Evolutionary conservation across 2,113 vertebrate genomes (phyloP), one percentile per base, ranked within the genome.

Genomic region (Lipophrys pholis): DNA sequence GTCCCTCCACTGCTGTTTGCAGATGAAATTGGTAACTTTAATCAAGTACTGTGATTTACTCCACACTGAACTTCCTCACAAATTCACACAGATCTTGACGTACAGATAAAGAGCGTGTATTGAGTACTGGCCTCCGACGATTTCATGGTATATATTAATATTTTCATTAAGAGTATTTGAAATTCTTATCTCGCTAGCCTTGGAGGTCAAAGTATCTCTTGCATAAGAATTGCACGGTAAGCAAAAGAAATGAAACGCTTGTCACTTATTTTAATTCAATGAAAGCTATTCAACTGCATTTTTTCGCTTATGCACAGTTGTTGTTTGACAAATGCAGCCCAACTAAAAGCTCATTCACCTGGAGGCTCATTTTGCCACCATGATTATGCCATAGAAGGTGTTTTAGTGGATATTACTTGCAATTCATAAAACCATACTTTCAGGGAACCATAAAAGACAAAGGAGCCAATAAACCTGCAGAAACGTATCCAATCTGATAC

Each of bases 401-500:
- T 58, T 80, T 62, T 55, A 55, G 11, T 59, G 64, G 59, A 84
- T 84, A 81, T 81, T 88, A 56, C 62, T 72, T 40, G 46, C 62
- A 55, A 74, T 75, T 80, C 57, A 79, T 69, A 56, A 71, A 76
- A 51, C 11, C 69, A 42, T 35, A 49, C 59, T 54, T 74, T 73
- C 16, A 6, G 30, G 12, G 69, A 56, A 53, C 58, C 56, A 15
- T 53, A 12, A 48, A 81, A 86, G 65, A 87, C 81, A 86, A 84
- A 84, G 39, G 58, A 81, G 73, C 61, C 73, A 82, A 87, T 84
- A 83, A 81, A 70, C 45, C 57, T 43, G 54, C 21, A 49, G 73
- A 63, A 86, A 78, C 21, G 16, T 14, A 60, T 76, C 64, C 51
- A 61, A 87, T 85, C 73, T 81, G 83, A 85, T 86, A 68, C 7